Conservation (phyloP, 2,113 vertebrate species). For the Cheirogaleus medius region DNA sequence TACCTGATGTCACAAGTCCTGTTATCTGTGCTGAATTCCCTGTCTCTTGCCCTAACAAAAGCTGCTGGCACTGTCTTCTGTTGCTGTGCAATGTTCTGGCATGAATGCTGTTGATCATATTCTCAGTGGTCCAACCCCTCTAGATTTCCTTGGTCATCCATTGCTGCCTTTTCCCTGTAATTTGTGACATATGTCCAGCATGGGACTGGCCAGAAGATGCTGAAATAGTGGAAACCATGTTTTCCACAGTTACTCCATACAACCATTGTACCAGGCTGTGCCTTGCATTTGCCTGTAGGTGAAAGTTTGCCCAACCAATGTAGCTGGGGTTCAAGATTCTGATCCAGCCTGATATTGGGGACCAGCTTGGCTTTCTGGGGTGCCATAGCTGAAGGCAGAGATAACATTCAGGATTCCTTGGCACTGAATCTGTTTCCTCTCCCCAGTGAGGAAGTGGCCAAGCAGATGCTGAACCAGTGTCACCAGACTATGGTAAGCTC, state of each 20-base stretch:
- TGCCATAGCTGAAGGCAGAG: not conserved
- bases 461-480: not conserved
- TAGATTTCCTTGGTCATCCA: not conserved
- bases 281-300: not conserved
- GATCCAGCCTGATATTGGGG: not conserved
- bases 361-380: not conserved
- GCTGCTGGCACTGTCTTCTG: conserved; percentile 3
- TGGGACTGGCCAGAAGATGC: not conserved
- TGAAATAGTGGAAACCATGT: not conserved
- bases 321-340: not conserved
- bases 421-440: not conserved
- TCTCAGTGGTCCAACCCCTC: not conserved
- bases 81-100: not conserved
- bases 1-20: conserved; percentile 24
- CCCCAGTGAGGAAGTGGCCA: too few relatives aligned
- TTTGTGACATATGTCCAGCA: not conserved
- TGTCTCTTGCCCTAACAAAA: conserved; percentile 28
- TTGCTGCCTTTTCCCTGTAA: not conserved
- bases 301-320: not conserved
- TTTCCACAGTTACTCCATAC: not conserved
- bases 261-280: not conserved
- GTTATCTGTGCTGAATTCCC: conserved; percentile 30
- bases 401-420: not conserved
- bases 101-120: not conserved
- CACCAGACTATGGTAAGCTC: not conserved